Evolutionary conservation across 2,797 vertebrate species (phyloP), one percentile per base, ranked within the genome.

Genomic region (Babyrousa celebensis): DNA sequence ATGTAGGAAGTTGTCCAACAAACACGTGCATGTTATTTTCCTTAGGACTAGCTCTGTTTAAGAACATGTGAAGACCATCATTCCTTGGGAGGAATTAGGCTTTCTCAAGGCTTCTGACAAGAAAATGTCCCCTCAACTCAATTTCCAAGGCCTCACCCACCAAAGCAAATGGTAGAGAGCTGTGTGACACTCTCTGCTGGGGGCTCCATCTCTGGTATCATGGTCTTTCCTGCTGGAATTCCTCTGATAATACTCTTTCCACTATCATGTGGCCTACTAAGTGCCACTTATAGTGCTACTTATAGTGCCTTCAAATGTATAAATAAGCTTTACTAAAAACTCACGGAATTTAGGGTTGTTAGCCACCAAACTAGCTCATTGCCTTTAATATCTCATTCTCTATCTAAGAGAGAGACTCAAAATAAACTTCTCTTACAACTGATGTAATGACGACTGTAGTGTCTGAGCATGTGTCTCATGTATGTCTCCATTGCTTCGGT

Each of bases 371-470:
- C n/a, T 63, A 21, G 17, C 21, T 89, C 88, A 56, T 6, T 54
- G 23, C 32, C 40, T 54, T 82, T 79, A 79, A 79, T 54, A 36
- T 12, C 48, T 96, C 60, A 86, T 78, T 89, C 3, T 93, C 52
- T 78, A 78, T 25, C 15, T 15, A 58, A 85, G 1, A 75, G 29
- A 77, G 52, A 60, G 12, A 89, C 52, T 75, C 62, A 36, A 36
- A 56, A 68, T 83, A 68, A 58, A 40, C 36, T 89, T 21, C 36
- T 52, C 29, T 94, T 87, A 29, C 40, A n/a, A 80, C 65, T 93
- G 40, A 86, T 17, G 11, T 71, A 62, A 63, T 40, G 74, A n/a
- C 79, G 56, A 40, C 20, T 20, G 29, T 52, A 63, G 23, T 63
- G 54, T 63, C 65, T 71, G 40, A 82, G 15, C 58, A 82, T 56